phyloP scores from a whole-genome alignment of 2,113 vertebrate species.

The Tragelaphus imberbis region DNA sequence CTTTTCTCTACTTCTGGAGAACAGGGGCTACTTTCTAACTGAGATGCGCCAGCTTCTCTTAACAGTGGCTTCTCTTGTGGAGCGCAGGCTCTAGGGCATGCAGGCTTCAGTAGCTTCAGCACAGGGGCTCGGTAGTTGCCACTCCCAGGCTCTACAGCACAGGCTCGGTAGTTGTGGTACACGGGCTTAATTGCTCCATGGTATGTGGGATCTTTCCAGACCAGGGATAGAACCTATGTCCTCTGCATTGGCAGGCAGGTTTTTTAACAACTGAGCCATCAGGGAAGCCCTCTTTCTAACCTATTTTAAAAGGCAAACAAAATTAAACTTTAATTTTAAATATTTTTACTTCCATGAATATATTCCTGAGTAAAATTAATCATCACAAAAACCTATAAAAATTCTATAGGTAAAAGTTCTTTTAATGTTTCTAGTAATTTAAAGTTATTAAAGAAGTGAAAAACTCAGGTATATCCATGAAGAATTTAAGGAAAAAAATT shows the following conservation, averaged over 20 bases:
- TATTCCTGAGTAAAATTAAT: neutral
- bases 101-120: neutral
- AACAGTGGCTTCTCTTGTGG: neutral
- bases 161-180: neutral
- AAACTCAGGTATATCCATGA: neutral
- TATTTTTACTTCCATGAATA: neutral
- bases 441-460: neutral
- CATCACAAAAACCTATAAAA: neutral
- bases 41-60: rapidly evolving
- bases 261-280: neutral
- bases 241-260: neutral
- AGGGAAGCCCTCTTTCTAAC: neutral
- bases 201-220: neutral
- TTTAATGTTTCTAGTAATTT: neutral
- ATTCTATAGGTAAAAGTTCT: neutral
- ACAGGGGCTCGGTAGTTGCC: neutral
- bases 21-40: neutral
- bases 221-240: neutral
- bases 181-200: neutral
- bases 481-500: neutral
- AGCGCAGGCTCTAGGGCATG: neutral
- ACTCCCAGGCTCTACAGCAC: neutral
- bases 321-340: neutral
- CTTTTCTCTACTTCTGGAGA: neutral
- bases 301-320: neutral